Evolutionary conservation across 2,888 invertebrate species (phyloP).

Genomic region (Myathropa florea): DNA sequence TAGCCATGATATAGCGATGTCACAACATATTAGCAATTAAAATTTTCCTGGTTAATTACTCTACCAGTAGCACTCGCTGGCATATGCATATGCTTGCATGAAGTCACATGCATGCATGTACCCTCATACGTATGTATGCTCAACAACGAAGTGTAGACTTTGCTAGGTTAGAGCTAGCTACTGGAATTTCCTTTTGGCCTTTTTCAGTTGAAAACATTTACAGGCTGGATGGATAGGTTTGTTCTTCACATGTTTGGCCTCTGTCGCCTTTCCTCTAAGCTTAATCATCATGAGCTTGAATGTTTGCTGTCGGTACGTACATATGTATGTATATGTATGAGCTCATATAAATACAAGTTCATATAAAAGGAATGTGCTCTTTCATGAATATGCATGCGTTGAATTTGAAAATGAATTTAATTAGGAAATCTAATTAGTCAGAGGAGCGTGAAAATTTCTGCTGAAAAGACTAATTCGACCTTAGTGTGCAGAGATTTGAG

Average conservation of each 20-base stretch:
- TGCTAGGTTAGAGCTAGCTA: slow-evolving; percentile 35
- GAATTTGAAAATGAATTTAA: slow-evolving; percentile 76
- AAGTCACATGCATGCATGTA: neutral
- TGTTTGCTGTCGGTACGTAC: slow-evolving; percentile 10
- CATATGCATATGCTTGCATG: neutral
- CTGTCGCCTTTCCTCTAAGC: neutral
- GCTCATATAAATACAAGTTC: neutral
- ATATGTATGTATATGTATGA: neutral
- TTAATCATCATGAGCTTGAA: slow-evolving; percentile 37
- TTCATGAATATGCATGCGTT: slow-evolving; percentile 74
- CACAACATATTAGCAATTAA: slow-evolving; percentile 80
- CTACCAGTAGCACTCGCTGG: slow-evolving; percentile 40
- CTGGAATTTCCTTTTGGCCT: slow-evolving; percentile 40
- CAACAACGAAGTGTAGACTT: neutral
- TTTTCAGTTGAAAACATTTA: slow-evolving; percentile 39
- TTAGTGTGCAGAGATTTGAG: slow-evolving; percentile 49
- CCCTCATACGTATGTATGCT: slow-evolving; percentile 5
- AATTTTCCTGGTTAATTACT: slow-evolving; percentile 81
- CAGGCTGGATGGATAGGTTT: slow-evolving; percentile 28
- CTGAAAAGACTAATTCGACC: slow-evolving; percentile 71
- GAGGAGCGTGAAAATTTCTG: slow-evolving; percentile 78
- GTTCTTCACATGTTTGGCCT: slow-evolving; percentile 16
- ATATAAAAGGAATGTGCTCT: slow-evolving; percentile 52
- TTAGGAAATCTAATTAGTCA: slow-evolving; percentile 81
- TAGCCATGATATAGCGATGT: slow-evolving; percentile 62